Conservation (phyloP, 2,113 vertebrate genomes). For the Entelurus aequoreus region DNA sequence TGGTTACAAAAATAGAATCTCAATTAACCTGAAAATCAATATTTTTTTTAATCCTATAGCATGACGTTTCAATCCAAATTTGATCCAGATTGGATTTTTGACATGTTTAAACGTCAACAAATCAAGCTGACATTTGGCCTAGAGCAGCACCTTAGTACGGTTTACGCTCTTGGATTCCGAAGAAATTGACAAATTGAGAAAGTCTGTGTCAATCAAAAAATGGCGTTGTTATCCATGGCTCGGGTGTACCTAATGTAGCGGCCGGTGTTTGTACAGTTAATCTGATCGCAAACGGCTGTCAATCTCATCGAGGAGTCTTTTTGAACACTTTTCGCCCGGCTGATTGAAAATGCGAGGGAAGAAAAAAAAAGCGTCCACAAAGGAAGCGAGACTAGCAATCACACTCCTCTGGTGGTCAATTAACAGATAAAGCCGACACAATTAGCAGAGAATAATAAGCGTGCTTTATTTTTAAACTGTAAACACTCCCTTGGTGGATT, state of each 20-base stretch:
- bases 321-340: neutral
- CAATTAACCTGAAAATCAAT: too few species aligned
- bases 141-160: too few species aligned
- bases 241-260: neutral
- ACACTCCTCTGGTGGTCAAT: constrained; percentile 45
- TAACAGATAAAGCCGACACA: constrained; percentile 31
- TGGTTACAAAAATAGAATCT: too few species aligned
- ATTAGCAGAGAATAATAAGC: constrained; percentile 30
- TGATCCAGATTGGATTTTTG: too few species aligned
- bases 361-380: constrained; percentile 2
- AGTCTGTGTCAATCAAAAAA: neutral
- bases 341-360: neutral
- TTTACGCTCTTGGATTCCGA: too few species aligned
- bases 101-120: too few species aligned
- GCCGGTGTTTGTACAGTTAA: neutral
- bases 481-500: constrained; percentile 34
- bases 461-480: constrained; percentile 21
- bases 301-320: neutral
- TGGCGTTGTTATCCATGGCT: neutral
- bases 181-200: neutral
- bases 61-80: too few species aligned
- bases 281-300: too few species aligned
- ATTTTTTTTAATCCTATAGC: too few species aligned
- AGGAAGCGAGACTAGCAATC: constrained; percentile 3
- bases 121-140: too few species aligned